Evolutionary conservation across 2,797 vertebrate species (phyloP), one percentile per base, ranked within the genome.

Genomic region (Pantherophis vulpinus): DNA sequence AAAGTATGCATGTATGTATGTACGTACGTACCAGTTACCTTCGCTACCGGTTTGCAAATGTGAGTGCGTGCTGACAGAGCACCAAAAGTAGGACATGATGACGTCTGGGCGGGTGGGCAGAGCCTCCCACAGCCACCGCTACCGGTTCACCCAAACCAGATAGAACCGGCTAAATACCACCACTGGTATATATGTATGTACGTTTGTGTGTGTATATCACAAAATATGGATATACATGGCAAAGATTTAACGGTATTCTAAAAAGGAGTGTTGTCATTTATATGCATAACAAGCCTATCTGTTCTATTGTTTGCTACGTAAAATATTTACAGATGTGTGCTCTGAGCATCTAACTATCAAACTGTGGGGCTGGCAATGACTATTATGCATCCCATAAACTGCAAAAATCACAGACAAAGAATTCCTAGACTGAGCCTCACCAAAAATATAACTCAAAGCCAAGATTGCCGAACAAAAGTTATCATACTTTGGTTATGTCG

Each of bases 161-260:
- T 54, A 54, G 51, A 54, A 10, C 51, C 51, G 9, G 51, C 51
- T 54, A 10, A 54, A 54, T 54, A 54, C 51, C 51, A 54, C 51
- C 51, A 54, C 51, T 54, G 1, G 29, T 56, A 16, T 56, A 4
- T 58, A 10, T 27, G 2, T 59, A 14, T 60, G 55, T 91, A 61
- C 60, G 2, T 74, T 47, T 88, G 0, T 42, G 20, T 91, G n/a
- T 61, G 14, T 91, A 37, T 23, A 6, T 51, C 93, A 93, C 93
- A 95, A 93, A 79, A 94, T 89, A 96, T 95, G 92, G 86, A 79
- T 91, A 91, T 93, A 91, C 94, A 93, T 95, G 88, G 93, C 88
- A 90, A 95, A 95, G 61, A 92, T 92, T 96, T 96, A 95, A 92
- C 7, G 1, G 95, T 94, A 95, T 95, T 92, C 94, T 94, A 96